A percentile compares a stretch with the other conserved stretches of the same genome.
These are phyloP conservation scores for Cephus sareptanus DNA, from an alignment of 2,888 invertebrate genomes.

Conservation along the genomic window DNA sequence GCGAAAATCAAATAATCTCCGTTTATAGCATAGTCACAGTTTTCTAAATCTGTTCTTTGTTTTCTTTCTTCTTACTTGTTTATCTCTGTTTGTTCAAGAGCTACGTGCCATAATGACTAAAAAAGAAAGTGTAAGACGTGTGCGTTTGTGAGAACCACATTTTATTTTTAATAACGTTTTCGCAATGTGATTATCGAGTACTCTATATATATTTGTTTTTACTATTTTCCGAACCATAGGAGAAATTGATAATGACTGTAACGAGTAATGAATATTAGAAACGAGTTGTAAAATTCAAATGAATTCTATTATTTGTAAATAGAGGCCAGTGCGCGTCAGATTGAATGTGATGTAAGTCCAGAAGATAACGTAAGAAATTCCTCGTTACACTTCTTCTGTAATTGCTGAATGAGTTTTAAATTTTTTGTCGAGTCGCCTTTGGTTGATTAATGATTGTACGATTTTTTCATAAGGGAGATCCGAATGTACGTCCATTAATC, in stretches of 20 bases:
- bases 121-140: neutral
- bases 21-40: neutral
- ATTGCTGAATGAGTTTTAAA: neutral
- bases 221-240: too few relatives aligned
- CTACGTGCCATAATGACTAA: constrained; percentile 6
- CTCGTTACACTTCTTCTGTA: neutral
- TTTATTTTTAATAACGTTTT: neutral
- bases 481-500: neutral
- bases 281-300: neutral
- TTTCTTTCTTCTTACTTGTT: neutral
- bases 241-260: neutral
- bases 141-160: neutral
- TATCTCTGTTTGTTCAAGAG: neutral
- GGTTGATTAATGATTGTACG: neutral
- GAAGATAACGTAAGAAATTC: neutral
- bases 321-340: neutral
- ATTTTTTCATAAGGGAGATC: neutral
- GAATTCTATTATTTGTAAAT: neutral
- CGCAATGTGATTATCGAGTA: neutral
- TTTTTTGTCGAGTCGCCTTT: neutral
- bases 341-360: neutral
- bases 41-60: neutral
- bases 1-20: neutral
- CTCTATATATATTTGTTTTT: neutral
- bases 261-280: neutral